Evolutionary conservation across 2,113 vertebrate species (phyloP).

Genomic region (Barbus barbus): DNA sequence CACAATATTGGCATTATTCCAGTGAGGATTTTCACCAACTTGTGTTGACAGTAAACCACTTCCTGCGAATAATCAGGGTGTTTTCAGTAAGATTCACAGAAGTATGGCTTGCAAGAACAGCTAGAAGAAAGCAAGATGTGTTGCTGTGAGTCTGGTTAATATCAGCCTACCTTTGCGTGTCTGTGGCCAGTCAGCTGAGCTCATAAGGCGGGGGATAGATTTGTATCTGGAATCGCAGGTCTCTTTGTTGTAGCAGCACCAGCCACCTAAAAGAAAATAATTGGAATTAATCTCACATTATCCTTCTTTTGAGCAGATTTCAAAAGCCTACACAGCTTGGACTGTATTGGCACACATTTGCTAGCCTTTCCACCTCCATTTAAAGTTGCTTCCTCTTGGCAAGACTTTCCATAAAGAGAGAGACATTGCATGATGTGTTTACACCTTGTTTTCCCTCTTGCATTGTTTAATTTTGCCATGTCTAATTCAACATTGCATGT

Average conservation of each 20-base stretch:
- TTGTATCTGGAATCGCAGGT: conserved; percentile 81
- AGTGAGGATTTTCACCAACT: conserved; percentile 79
- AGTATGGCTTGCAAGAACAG: background rate
- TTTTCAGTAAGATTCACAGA: conserved; percentile 2
- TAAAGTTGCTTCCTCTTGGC: background rate
- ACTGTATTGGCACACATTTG: background rate
- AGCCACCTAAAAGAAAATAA: conserved; percentile 77
- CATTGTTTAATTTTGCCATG: background rate
- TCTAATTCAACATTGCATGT: background rate
- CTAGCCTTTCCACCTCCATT: background rate
- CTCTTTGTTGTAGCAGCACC: conserved; percentile 82
- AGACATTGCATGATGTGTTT: background rate
- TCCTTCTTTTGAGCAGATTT: conserved; percentile 52
- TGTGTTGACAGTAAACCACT: conserved; percentile 78
- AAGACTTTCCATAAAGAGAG: background rate
- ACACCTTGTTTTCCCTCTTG: background rate
- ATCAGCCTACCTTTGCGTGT: conserved; percentile 72
- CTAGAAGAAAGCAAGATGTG: background rate
- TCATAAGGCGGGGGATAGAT: conserved; percentile 80
- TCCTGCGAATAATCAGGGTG: conserved; percentile 65
- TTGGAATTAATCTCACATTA: conserved; percentile 67
- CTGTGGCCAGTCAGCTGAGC: conserved; percentile 75
- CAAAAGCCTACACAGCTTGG: conserved; percentile 48
- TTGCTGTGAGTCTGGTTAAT: conserved; percentile 18
- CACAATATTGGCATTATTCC: conserved; percentile 83